These are phyloP conservation scores for Nylanderia fulva DNA, from an alignment of 1,140 invertebrate genomes.

Conservation along the genomic window DNA sequence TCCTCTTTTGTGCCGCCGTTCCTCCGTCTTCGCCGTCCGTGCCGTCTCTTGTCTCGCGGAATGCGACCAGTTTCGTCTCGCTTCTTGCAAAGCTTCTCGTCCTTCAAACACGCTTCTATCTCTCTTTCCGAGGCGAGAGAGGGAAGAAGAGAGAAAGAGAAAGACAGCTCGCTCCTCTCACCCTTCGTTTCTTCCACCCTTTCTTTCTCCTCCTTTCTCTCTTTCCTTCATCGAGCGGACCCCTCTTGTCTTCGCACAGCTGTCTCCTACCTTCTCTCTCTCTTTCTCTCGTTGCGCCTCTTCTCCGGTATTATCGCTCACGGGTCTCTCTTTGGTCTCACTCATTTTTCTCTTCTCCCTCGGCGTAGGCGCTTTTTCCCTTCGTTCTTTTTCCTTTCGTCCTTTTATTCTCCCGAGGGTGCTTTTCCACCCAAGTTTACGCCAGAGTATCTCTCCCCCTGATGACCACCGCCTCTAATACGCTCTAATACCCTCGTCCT, in stretches of 20 bases:
- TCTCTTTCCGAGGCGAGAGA: conserved; percentile 17
- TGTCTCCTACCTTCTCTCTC: conserved; percentile 47
- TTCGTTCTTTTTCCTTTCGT: conserved; percentile 49
- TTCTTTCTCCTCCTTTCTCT: conserved; percentile 52
- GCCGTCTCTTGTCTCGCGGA: conserved; percentile 76
- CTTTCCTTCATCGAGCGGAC: conserved; percentile 18
- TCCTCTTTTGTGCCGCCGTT: conserved; percentile 83
- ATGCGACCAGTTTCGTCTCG: conserved; percentile 83
- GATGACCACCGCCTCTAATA: neutral
- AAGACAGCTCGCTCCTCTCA: conserved; percentile 50
- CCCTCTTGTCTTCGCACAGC: conserved; percentile 23
- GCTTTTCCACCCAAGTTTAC: conserved; percentile 70
- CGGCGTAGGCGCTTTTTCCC: conserved; percentile 20
- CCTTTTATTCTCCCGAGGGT: conserved; percentile 66
- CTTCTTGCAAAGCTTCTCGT: conserved; percentile 74
- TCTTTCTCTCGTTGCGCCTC: conserved; percentile 70
- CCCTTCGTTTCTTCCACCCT: conserved; percentile 43
- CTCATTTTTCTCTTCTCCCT: conserved; percentile 64
- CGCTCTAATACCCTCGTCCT: too few species aligned
- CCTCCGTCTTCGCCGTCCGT: conserved; percentile 72
- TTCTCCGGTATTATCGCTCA: conserved; percentile 69
- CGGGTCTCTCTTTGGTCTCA: conserved; percentile 63
- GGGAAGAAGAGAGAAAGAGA: conserved; percentile 7
- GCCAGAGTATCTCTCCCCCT: conserved; percentile 46
- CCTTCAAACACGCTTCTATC: conserved; percentile 62